phyloP scores from a whole-genome alignment of 2,797 vertebrate species.

The Pempheris klunzingeri region DNA sequence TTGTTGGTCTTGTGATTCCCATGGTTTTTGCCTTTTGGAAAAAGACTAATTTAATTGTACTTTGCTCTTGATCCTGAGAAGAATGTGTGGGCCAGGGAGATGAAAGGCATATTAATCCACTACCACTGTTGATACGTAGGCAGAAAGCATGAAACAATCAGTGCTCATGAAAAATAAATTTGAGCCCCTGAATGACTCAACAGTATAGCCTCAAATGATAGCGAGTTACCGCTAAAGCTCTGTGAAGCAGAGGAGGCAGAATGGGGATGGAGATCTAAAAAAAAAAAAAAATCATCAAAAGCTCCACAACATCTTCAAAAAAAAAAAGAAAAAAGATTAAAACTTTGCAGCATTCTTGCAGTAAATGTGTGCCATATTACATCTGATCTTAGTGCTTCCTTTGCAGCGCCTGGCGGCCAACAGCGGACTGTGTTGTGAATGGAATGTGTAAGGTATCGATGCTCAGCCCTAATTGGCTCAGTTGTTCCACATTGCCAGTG shows the following conservation, averaged over 20 bases:
- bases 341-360: constrained; percentile 1
- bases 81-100: constrained; percentile 82
- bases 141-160: constrained; percentile 58
- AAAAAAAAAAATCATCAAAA: constrained; percentile 5
- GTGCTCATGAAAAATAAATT: constrained; percentile 24
- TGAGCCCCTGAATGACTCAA: constrained; percentile 5
- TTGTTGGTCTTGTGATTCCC: constrained; percentile 83
- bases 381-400: constrained; percentile 15
- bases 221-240: neutral
- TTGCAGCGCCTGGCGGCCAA: constrained; percentile 3
- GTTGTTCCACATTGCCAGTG: constrained; percentile 59
- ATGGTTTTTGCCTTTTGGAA: constrained; percentile 80
- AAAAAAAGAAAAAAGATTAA: neutral
- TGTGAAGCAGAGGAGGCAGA: constrained; percentile 4
- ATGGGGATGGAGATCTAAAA: neutral
- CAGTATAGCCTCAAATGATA: constrained; percentile 5
- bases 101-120: constrained; percentile 85
- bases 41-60: constrained; percentile 84
- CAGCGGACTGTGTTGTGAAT: constrained; percentile 32
- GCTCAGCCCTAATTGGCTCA: constrained; percentile 67
- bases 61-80: constrained; percentile 84
- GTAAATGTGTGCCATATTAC: neutral
- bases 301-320: neutral
- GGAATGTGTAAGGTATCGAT: constrained; percentile 43
- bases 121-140: constrained; percentile 61